phyloP scores from a whole-genome alignment of 2,888 invertebrate species.

The Lasioglossum leucozonium region DNA sequence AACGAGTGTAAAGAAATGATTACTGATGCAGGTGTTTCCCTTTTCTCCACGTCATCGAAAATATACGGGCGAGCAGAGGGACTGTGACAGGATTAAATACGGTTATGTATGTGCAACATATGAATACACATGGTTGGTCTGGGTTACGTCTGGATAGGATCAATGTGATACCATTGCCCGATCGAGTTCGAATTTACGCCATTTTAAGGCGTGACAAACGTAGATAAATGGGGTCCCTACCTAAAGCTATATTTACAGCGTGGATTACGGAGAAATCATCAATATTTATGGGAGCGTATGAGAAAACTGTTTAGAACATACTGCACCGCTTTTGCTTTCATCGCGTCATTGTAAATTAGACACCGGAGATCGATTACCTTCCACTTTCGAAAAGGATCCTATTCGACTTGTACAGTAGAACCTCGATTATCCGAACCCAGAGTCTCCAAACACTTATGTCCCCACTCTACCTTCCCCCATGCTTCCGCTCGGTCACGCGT shows the following conservation, averaged over 20 bases:
- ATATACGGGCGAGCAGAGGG: background rate
- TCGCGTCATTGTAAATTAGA: background rate
- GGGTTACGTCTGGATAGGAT: constrained; percentile 9
- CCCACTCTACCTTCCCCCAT: too few relatives aligned
- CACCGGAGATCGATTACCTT: background rate
- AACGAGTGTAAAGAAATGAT: background rate
- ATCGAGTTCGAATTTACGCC: background rate
- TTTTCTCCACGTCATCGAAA: background rate
- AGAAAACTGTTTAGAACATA: constrained; percentile 2
- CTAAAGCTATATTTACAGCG: constrained; percentile 1
- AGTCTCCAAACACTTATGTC: too few relatives aligned
- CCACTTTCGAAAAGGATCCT: background rate
- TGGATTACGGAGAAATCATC: background rate
- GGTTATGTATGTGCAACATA: background rate
- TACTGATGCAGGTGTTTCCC: background rate
- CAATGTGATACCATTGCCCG: constrained; percentile 1
- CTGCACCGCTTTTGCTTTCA: background rate
- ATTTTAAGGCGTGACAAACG: constrained; percentile 3
- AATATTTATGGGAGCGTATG: background rate
- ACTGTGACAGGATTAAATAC: background rate
- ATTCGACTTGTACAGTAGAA: background rate
- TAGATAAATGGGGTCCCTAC: background rate
- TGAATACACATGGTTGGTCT: background rate
- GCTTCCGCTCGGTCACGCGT: too few relatives aligned
- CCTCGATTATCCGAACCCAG: too few relatives aligned